phyloP scores from a whole-genome alignment of 1,140 invertebrate genomes.

The Tachypleus tridentatus region DNA sequence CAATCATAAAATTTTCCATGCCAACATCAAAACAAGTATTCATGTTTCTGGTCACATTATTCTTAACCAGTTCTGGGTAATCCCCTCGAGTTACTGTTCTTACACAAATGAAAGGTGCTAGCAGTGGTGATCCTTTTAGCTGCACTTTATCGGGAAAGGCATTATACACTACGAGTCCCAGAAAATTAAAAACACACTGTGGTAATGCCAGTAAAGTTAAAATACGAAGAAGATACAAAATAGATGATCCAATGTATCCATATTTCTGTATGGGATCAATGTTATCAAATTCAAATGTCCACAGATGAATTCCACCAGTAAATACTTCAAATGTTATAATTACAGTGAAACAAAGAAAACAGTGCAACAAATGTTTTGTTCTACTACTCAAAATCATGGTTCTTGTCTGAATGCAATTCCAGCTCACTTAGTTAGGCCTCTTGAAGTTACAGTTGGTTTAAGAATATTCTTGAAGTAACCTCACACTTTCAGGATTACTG shows the following conservation, averaged over 20 bases:
- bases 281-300: slow-evolving; percentile 39
- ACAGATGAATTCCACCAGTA: slow-evolving; percentile 60
- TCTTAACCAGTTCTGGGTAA: slow-evolving; percentile 79
- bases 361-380: slow-evolving; percentile 63
- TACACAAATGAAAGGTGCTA: slow-evolving; percentile 92
- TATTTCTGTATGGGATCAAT: slow-evolving; percentile 68
- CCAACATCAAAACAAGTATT: slow-evolving; percentile 78
- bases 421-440: too few relatives aligned
- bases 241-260: slow-evolving; percentile 47
- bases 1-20: slow-evolving; percentile 90
- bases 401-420: neutral
- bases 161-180: slow-evolving; percentile 82
- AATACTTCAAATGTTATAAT: slow-evolving; percentile 64
- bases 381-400: slow-evolving; percentile 41
- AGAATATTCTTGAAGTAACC: too few relatives aligned
- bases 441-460: too few relatives aligned
- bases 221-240: slow-evolving; percentile 65
- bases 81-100: slow-evolving; percentile 90
- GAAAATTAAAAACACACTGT: slow-evolving; percentile 76
- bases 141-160: slow-evolving; percentile 86
- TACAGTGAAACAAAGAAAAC: slow-evolving; percentile 55
- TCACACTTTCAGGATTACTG: too few relatives aligned
- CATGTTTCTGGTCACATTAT: slow-evolving; percentile 78
- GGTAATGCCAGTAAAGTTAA: slow-evolving; percentile 64
- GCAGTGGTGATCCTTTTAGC: slow-evolving; percentile 72